Evolutionary conservation across 2,888 invertebrate species (phyloP).

Genomic region (Podotricha telesiphe): DNA sequence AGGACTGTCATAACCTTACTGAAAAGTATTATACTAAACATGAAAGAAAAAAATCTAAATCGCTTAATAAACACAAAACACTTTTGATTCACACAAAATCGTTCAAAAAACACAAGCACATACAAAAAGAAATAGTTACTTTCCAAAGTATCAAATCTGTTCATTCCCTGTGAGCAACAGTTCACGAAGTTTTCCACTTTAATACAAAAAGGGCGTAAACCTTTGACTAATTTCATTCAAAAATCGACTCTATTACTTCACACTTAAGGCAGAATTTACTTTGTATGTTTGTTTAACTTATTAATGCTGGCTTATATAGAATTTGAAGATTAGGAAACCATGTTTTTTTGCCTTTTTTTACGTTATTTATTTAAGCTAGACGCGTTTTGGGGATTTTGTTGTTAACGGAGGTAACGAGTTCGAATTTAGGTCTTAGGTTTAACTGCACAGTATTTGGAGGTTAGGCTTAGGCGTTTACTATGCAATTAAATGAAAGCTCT

Average conservation of each 20-base stretch:
- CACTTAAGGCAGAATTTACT: constrained; percentile 46
- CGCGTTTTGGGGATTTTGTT: constrained; percentile 26
- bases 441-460: no score
- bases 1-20: neutral
- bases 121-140: constrained; percentile 14
- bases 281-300: constrained; percentile 63
- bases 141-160: constrained; percentile 63
- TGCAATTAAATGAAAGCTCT: no score
- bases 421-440: no score
- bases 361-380: constrained; percentile 51
- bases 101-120: neutral
- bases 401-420: neutral
- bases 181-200: constrained; percentile 71
- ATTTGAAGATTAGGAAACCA: constrained; percentile 78
- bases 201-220: constrained; percentile 61
- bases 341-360: constrained; percentile 62
- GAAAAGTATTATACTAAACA: neutral
- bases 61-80: neutral
- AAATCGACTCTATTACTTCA: constrained; percentile 44
- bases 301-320: constrained; percentile 75
- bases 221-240: constrained; percentile 48
- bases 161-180: constrained; percentile 54
- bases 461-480: no score
- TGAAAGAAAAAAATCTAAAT: neutral
- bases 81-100: neutral